Evolutionary conservation across 2,797 vertebrate genomes (phyloP), one percentile per base, ranked within the genome.

Genomic region (Rhinoraja longicauda): DNA sequence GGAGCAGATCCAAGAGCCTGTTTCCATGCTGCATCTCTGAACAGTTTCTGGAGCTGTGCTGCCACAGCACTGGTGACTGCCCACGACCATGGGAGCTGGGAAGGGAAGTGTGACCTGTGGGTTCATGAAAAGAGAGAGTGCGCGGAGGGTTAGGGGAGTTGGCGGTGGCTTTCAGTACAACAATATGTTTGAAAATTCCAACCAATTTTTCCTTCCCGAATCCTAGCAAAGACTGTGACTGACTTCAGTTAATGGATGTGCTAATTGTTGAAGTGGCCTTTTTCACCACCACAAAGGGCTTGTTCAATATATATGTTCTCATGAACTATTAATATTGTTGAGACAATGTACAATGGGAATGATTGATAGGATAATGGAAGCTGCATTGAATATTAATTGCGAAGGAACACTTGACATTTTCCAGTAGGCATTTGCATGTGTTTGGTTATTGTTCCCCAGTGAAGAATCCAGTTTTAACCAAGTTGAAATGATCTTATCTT

Each of bases 401-500:
- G 7, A 72, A 91, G 13, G 72, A n/a, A 7, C 39, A n/a, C 39
- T 53, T 53, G 32, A 39, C 26, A 82, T 15, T 77, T 93, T 19
- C 53, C 4, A 70, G 5, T 13, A 81, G 59, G 78, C 13, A 79
- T 93, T 59, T 93, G 75, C 53, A 78, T 8, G 8, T 53, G 59
- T 2, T 57, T 82, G 29, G 26, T 24, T 73, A 1, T 91, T 32
- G 53, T 53, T 75, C 72, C 75, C 90, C 45, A 15, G n/a, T 64
- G 59, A 88, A 88, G 17, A 67, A 88, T 67, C 15, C 4, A 45
- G 26, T 57, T 1, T 19, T 17, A 75, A 82, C 19, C 24, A 9
- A 57, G 15, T 84, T 94, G 29, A 62, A 64, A 17, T 93, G 73
- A 64, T 93, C 93, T 94, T 94, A 26, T 94, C 84, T 96, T 96